A percentile compares a stretch with the other conserved stretches of the same genome.
These are phyloP conservation scores for Rhagonycha lutea DNA, from an alignment of 2,888 invertebrate genomes.

Conservation along the genomic window DNA sequence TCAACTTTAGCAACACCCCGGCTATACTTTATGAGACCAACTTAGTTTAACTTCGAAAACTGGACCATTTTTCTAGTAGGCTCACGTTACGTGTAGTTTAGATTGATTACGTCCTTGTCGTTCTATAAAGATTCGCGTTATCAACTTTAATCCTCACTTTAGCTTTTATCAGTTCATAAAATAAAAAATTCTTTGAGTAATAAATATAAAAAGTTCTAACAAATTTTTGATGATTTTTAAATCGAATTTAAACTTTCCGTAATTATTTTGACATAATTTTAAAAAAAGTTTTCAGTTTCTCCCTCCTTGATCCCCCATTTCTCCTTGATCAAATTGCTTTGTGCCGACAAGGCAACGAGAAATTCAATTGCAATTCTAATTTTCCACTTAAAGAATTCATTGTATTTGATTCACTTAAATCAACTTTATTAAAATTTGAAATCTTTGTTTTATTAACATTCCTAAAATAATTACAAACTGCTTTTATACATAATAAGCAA, in stretches of 20 bases:
- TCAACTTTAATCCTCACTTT: background rate
- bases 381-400: too few relatives aligned
- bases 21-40: constrained; percentile 14
- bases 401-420: too few relatives aligned
- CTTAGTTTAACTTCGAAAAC: constrained; percentile 11
- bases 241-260: background rate
- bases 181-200: background rate
- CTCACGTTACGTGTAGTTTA: constrained; percentile 7
- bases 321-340: too few relatives aligned
- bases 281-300: too few relatives aligned
- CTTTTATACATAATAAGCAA: too few relatives aligned
- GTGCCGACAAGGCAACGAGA: too few relatives aligned
- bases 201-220: background rate
- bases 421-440: too few relatives aligned
- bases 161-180: background rate
- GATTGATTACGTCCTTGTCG: constrained; percentile 12
- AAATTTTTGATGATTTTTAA: background rate
- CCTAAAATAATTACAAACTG: too few relatives aligned
- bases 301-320: too few relatives aligned
- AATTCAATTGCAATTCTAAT: too few relatives aligned
- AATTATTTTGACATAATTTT: background rate
- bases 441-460: too few relatives aligned
- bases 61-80: constrained; percentile 11
- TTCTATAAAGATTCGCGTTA: background rate
- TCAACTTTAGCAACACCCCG: constrained; percentile 10